phyloP scores from a whole-genome alignment of 2,888 invertebrate species.

The Neria commutata region DNA sequence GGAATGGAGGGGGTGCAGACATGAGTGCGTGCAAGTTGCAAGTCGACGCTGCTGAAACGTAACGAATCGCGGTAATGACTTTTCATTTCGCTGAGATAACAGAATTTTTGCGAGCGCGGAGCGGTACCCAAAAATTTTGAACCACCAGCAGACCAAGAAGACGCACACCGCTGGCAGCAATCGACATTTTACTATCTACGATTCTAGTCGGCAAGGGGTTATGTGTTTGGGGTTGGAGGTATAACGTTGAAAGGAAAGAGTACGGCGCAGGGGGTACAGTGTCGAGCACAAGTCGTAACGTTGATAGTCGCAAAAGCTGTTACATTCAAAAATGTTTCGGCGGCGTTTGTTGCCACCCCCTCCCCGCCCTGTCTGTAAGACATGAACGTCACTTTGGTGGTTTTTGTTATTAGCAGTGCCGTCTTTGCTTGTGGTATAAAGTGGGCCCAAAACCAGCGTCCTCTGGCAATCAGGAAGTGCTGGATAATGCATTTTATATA shows the following conservation, averaged over 20 bases:
- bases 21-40: background rate
- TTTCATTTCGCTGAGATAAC: constrained; percentile 52
- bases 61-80: constrained; percentile 56
- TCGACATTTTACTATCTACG: constrained; percentile 36
- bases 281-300: background rate
- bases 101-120: too few species aligned
- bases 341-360: constrained; percentile 47
- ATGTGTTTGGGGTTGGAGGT: background rate
- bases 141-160: too few species aligned
- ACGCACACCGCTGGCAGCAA: constrained; percentile 34
- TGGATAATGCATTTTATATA: too few species aligned
- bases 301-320: constrained; percentile 44
- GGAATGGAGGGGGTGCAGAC: background rate
- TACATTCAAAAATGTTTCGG: constrained; percentile 19
- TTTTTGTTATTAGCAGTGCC: constrained; percentile 7
- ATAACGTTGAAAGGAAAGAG: constrained; percentile 15
- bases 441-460: constrained; percentile 26
- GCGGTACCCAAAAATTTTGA: too few species aligned
- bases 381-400: constrained; percentile 6
- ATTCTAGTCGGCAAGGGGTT: constrained; percentile 4
- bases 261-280: constrained; percentile 9
- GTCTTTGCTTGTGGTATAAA: constrained; percentile 17
- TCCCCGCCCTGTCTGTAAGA: constrained; percentile 2
- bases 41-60: constrained; percentile 31
- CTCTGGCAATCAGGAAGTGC: too few species aligned